Percentiles rank a stretch among this genome's conserved stretches.
These are phyloP conservation scores for Nowickia ferox DNA, from an alignment of 2,888 invertebrate genomes.

Conservation along the genomic window DNA sequence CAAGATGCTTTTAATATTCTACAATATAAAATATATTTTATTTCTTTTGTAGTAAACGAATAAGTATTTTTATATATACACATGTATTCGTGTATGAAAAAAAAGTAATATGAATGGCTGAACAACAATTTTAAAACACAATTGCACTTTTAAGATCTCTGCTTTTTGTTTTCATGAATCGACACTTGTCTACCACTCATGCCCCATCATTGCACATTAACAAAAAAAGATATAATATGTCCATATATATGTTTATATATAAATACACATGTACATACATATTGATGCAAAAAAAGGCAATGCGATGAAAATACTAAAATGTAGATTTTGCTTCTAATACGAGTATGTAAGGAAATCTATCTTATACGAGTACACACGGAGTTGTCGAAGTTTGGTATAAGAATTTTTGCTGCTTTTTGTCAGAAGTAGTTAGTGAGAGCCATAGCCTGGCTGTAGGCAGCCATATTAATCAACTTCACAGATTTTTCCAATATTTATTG, in stretches of 20 bases:
- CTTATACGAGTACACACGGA: not conserved
- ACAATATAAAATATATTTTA: conserved; percentile 51
- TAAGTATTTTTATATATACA: not conserved
- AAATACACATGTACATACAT: not conserved
- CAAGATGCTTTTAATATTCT: conserved; percentile 57
- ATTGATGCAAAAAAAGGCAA: not conserved
- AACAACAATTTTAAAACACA: conserved; percentile 57
- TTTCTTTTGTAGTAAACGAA: conserved; percentile 7
- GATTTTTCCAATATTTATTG: too few species aligned
- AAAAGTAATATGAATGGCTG: conserved; percentile 1
- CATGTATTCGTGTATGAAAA: not conserved
- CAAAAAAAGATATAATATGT: not conserved
- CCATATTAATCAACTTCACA: too few species aligned
- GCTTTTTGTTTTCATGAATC: conserved; percentile 31
- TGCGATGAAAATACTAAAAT: not conserved
- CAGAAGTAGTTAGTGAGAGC: too few species aligned
- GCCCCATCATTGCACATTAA: conserved; percentile 14
- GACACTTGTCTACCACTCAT: conserved; percentile 38
- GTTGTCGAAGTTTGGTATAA: too few species aligned
- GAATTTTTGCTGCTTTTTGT: too few species aligned
- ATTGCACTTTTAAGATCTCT: conserved; percentile 65
- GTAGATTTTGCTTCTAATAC: conserved; percentile 41
- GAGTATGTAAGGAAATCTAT: conserved; percentile 55
- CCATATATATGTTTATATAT: too few species aligned
- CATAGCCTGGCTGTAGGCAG: too few species aligned